Evolutionary conservation across 2,113 vertebrate species (phyloP).

Genomic region (Phycodurus eques): DNA sequence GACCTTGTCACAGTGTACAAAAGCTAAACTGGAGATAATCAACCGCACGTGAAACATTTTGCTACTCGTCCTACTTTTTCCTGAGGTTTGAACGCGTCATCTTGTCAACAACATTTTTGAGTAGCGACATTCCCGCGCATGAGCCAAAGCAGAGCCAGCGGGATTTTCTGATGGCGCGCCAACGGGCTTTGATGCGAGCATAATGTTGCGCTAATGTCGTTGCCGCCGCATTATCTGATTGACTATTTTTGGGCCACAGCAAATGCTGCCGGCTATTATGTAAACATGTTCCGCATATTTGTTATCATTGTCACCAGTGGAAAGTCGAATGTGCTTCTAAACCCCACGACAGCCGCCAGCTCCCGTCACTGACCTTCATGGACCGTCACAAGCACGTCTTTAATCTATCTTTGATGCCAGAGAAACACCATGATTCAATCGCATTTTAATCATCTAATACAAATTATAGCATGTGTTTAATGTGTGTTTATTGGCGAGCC

Average conservation of each 20-base stretch:
- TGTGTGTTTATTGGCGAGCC: constrained; percentile 7
- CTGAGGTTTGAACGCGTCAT: constrained; percentile 19
- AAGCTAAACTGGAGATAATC: not conserved
- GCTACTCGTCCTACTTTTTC: constrained; percentile 10
- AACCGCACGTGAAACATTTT: not conserved
- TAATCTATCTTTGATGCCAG: constrained; percentile 1
- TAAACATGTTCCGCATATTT: constrained; percentile 45
- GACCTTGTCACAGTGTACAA: not conserved
- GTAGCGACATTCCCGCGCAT: constrained; percentile 42
- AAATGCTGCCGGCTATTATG: constrained; percentile 50
- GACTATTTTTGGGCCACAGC: constrained; percentile 47
- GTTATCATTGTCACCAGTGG: constrained; percentile 31
- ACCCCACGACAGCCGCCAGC: constrained; percentile 20
- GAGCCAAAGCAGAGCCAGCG: constrained; percentile 21
- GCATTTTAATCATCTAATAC: not conserved
- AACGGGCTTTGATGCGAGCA: constrained; percentile 61
- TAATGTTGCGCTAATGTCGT: constrained; percentile 66
- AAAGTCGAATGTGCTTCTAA: constrained; percentile 38
- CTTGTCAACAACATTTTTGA: constrained; percentile 58
- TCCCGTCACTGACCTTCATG: constrained; percentile 24
- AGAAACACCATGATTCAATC: not conserved
- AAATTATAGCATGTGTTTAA: not conserved
- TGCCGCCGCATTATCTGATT: constrained; percentile 60
- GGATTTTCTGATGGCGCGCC: constrained; percentile 48
- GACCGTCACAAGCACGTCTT: not conserved